Evolutionary conservation across 1,140 invertebrate genomes (phyloP).

Genomic region (Neodiprion lecontei): DNA sequence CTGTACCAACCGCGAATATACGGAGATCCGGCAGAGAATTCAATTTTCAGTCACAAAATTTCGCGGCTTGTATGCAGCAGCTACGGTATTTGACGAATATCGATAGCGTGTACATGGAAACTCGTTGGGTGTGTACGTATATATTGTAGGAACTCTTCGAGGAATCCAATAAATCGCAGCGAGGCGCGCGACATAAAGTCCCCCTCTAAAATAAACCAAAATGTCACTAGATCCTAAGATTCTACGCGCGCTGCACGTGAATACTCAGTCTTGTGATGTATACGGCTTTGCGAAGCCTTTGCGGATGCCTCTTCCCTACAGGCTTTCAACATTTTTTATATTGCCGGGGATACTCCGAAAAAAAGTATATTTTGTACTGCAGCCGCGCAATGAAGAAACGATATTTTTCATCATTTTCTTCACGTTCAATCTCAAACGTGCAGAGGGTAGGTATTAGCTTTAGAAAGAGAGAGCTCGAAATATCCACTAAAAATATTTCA

Average conservation of each 20-base stretch:
- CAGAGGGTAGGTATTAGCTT: too few relatives aligned
- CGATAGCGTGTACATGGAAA: neutral
- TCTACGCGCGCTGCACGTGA: neutral
- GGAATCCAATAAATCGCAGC: neutral
- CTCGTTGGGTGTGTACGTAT: neutral
- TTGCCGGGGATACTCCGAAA: too few relatives aligned
- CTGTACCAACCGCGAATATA: neutral
- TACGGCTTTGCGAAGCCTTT: neutral
- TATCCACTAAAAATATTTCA: too few relatives aligned
- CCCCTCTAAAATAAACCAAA: neutral
- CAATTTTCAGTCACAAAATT: neutral
- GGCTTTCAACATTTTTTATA: too few relatives aligned
- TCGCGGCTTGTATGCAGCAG: neutral
- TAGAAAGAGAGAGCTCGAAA: too few relatives aligned
- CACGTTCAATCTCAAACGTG: too few relatives aligned
- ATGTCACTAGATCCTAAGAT: neutral
- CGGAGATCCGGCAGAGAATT: neutral
- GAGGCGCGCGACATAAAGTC: neutral
- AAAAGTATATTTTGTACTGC: too few relatives aligned
- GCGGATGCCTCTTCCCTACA: neutral
- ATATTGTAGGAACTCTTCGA: neutral
- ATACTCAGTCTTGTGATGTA: neutral
- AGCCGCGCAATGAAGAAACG: too few relatives aligned
- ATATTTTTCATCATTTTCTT: too few relatives aligned
- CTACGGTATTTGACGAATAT: conserved; percentile 1